These are phyloP conservation scores for Hippocampus kuda DNA, from an alignment of 2,797 vertebrate genomes.

Conservation along the genomic window DNA sequence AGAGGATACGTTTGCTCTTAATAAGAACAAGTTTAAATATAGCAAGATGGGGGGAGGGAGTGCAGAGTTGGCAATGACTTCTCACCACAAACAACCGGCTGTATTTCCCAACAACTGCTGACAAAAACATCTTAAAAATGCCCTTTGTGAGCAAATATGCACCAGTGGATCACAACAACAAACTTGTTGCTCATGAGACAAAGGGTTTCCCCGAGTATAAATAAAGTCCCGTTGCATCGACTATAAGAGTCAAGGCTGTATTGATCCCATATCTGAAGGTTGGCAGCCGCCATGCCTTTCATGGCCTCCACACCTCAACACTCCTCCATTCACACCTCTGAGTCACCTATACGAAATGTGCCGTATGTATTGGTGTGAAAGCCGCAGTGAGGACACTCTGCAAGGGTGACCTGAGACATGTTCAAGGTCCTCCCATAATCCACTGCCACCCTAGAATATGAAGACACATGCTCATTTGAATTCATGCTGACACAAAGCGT, in stretches of 20 bases:
- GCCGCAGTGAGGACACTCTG: neutral
- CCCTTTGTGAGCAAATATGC: neutral
- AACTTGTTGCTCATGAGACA: neutral
- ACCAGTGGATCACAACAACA: neutral
- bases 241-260: neutral
- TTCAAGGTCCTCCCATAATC: slow-evolving; percentile 3
- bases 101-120: neutral
- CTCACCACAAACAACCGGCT: neutral
- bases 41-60: slow-evolving; percentile 20
- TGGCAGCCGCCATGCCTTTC: neutral
- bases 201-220: neutral
- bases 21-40: slow-evolving; percentile 49
- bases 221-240: neutral
- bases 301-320: neutral
- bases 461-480: neutral
- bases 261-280: neutral
- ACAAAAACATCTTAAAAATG: neutral
- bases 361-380: neutral
- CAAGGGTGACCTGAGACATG: neutral
- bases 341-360: neutral
- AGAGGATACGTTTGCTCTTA: slow-evolving; percentile 27
- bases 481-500: neutral
- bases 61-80: neutral
- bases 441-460: neutral
- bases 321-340: neutral